A percentile compares a stretch with the other conserved stretches of the same genome.
These are phyloP conservation scores for Phymastichus coffea DNA, from an alignment of 1,140 invertebrate species.

Conservation along the genomic window DNA sequence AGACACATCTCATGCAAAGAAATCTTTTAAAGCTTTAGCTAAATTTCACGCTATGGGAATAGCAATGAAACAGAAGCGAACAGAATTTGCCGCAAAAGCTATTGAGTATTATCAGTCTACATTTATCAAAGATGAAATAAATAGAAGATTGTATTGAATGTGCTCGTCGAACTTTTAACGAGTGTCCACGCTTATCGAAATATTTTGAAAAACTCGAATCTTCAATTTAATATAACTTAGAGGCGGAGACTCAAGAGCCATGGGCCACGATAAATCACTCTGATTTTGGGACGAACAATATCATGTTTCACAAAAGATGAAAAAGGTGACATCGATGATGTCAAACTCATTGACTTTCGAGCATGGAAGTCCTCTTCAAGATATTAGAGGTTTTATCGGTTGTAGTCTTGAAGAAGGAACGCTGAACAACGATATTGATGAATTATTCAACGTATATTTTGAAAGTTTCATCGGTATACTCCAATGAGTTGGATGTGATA, in stretches of 20 bases:
- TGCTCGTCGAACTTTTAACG: constrained; percentile 31
- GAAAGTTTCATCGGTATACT: constrained; percentile 50
- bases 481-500: constrained; percentile 40
- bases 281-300: constrained; percentile 67
- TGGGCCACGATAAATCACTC: constrained; percentile 60
- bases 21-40: constrained; percentile 56
- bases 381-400: constrained; percentile 61
- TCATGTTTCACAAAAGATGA: constrained; percentile 55
- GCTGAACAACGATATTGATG: constrained; percentile 48
- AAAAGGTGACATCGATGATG: constrained; percentile 43
- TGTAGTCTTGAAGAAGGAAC: constrained; percentile 55
- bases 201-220: constrained; percentile 34
- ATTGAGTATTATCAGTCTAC: no score
- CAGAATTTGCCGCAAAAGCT: constrained; percentile 49
- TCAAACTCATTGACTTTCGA: constrained; percentile 68
- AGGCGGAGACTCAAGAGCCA: constrained; percentile 37
- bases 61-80: constrained; percentile 56
- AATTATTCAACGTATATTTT: constrained; percentile 58
- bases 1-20: constrained; percentile 52
- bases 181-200: constrained; percentile 22
- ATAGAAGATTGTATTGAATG: constrained; percentile 33
- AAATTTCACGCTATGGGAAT: constrained; percentile 62
- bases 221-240: constrained; percentile 33
- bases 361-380: constrained; percentile 56
- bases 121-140: neutral